Evolutionary conservation across 2,797 vertebrate genomes (phyloP).

Genomic region (Tiaroga cobitis): DNA sequence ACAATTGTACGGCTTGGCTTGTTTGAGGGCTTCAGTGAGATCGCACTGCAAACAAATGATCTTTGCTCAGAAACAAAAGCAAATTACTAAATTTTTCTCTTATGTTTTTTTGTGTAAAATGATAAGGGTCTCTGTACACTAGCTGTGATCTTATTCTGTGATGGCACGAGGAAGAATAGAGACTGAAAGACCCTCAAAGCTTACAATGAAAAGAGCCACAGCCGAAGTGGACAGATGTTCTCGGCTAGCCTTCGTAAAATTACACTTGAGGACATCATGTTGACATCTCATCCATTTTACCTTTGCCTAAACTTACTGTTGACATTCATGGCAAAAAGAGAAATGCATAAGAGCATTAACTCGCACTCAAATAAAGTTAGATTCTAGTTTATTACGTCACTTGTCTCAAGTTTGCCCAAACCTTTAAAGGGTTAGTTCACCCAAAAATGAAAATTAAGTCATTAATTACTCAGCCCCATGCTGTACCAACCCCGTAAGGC

Average conservation of each 20-base stretch:
- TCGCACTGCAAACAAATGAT: conserved; percentile 36
- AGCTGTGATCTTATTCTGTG: conserved; percentile 18
- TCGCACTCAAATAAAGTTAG: conserved; percentile 17
- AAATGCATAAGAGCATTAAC: not conserved
- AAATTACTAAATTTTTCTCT: conserved; percentile 35
- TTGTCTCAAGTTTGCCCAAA: not conserved
- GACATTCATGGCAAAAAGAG: conserved; percentile 60
- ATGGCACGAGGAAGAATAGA: conserved; percentile 12
- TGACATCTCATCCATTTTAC: conserved; percentile 69
- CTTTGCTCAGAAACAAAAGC: conserved; percentile 48
- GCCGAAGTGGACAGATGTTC: conserved; percentile 53
- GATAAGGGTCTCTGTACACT: conserved; percentile 39
- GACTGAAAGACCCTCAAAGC: conserved; percentile 19
- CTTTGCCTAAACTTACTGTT: conserved; percentile 63
- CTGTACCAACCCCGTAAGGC: too few species aligned
- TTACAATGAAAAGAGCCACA: conserved; percentile 19
- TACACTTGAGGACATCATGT: conserved; percentile 76
- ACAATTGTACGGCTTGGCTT: not conserved
- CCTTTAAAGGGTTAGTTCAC: not conserved
- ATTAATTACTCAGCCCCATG: too few species aligned
- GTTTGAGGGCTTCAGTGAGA: conserved; percentile 36
- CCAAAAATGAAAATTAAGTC: too few species aligned
- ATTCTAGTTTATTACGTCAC: not conserved
- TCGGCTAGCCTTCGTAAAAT: conserved; percentile 70
- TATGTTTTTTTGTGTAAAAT: conserved; percentile 24